These are phyloP conservation scores for Opisthograptis luteolata DNA, from an alignment of 2,888 invertebrate species.

Conservation along the genomic window DNA sequence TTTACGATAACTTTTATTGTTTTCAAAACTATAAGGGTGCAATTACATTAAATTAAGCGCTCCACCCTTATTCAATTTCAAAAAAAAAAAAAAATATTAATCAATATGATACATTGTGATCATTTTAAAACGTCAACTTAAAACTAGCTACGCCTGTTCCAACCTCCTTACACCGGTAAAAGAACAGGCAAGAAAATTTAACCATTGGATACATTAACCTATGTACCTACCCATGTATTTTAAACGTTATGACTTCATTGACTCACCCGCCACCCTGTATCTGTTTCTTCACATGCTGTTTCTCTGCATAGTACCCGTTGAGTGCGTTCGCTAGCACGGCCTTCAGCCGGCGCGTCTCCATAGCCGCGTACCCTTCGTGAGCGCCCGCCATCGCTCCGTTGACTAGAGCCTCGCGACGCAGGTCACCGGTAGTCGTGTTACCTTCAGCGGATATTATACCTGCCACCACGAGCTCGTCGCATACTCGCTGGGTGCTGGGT, in stretches of 20 bases:
- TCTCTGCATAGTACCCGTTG: constrained; percentile 94
- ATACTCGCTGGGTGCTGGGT: constrained; percentile 73
- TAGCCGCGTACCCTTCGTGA: constrained; percentile 87
- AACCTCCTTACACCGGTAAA: too few relatives aligned
- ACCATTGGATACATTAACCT: too few relatives aligned
- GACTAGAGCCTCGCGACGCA: constrained; percentile 72
- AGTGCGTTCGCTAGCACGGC: constrained; percentile 90
- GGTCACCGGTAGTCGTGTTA: constrained; percentile 64
- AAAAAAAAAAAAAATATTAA: too few relatives aligned
- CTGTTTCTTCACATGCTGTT: constrained; percentile 97
- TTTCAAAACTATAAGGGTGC: too few relatives aligned
- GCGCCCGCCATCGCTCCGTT: constrained; percentile 75
- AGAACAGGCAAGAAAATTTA: too few relatives aligned
- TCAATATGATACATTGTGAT: too few relatives aligned
- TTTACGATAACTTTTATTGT: too few relatives aligned
- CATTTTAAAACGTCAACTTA: too few relatives aligned
- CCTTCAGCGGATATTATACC: constrained; percentile 71
- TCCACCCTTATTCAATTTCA: too few relatives aligned
- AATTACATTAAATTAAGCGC: too few relatives aligned
- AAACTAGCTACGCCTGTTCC: too few relatives aligned
- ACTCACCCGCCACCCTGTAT: constrained; percentile 93
- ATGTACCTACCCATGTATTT: not conserved
- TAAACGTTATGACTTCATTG: not conserved
- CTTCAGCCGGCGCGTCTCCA: constrained; percentile 91
- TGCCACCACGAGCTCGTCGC: constrained; percentile 71